Evolutionary conservation across 2,113 vertebrate species (phyloP).

Genomic region (Caranx ignobilis): DNA sequence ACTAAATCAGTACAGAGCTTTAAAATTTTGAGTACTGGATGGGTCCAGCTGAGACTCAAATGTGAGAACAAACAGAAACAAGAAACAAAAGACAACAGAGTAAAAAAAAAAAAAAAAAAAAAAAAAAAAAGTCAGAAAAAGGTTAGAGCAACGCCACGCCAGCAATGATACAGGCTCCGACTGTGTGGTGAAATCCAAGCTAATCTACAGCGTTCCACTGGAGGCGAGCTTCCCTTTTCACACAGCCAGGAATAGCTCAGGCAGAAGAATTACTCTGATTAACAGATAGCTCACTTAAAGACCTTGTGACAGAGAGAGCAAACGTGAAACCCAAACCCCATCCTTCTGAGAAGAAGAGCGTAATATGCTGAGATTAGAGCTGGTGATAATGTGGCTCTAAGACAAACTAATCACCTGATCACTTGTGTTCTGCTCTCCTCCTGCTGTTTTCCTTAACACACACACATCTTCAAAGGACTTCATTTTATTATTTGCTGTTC

Average conservation of each 20-base stretch:
- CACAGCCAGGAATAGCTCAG: conserved; percentile 53
- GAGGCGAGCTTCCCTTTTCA: conserved; percentile 24
- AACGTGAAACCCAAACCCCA: conserved; percentile 24
- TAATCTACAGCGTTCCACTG: conserved; percentile 49
- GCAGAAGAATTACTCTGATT: conserved; percentile 56
- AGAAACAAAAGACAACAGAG: background rate
- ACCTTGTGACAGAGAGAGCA: conserved; percentile 49
- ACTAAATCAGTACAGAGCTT: background rate
- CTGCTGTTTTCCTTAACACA: background rate
- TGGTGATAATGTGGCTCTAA: conserved; percentile 11
- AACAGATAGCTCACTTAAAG: conserved; percentile 62
- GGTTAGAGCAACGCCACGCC: background rate
- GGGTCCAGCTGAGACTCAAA: background rate
- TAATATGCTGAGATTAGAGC: conserved; percentile 22
- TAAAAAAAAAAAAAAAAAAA: background rate
- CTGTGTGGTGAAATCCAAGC: conserved; percentile 21
- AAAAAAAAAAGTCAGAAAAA: background rate
- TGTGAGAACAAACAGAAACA: background rate
- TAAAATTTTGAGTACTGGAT: background rate
- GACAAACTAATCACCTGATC: conserved; percentile 18
- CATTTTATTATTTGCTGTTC: background rate
- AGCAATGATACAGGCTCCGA: conserved; percentile 12
- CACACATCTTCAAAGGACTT: background rate
- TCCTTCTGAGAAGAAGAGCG: conserved; percentile 19
- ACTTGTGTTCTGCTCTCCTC: background rate